phyloP scores from a whole-genome alignment of 2,113 vertebrate genomes.

The Willisornis vidua region DNA sequence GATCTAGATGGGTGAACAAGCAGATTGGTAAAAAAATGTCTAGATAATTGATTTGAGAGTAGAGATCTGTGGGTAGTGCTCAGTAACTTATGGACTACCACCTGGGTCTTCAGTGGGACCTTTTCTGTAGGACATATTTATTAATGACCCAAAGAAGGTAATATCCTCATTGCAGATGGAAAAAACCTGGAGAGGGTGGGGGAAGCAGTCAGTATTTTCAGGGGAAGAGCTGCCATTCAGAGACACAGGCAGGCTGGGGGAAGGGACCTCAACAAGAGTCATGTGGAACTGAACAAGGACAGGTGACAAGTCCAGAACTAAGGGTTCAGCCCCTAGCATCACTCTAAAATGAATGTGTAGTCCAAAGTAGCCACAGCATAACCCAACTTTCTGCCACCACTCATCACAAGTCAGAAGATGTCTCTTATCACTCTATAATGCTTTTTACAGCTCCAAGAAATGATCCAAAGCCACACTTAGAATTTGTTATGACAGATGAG shows the following conservation, averaged over 20 bases:
- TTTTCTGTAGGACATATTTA: background rate
- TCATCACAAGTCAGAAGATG: background rate
- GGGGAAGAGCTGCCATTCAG: background rate
- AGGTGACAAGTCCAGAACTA: background rate
- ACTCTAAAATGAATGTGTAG: background rate
- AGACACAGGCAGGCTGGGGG: background rate
- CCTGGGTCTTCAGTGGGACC: background rate
- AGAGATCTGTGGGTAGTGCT: background rate
- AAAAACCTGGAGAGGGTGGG: background rate
- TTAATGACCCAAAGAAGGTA: background rate
- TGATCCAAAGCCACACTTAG: background rate
- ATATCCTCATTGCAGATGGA: background rate
- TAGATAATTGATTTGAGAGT: background rate
- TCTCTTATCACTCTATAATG: background rate
- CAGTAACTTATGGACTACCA: background rate
- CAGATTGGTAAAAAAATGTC: background rate
- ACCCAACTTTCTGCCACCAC: background rate
- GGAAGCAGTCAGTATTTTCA: background rate
- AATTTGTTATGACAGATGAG: background rate
- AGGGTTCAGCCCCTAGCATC: background rate
- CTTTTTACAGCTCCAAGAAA: background rate
- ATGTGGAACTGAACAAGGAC: background rate
- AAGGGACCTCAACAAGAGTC: background rate
- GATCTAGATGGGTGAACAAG: background rate
- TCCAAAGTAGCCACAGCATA: background rate